Evolutionary conservation across 2,797 vertebrate genomes (phyloP).

Genomic region (Avahi laniger): DNA sequence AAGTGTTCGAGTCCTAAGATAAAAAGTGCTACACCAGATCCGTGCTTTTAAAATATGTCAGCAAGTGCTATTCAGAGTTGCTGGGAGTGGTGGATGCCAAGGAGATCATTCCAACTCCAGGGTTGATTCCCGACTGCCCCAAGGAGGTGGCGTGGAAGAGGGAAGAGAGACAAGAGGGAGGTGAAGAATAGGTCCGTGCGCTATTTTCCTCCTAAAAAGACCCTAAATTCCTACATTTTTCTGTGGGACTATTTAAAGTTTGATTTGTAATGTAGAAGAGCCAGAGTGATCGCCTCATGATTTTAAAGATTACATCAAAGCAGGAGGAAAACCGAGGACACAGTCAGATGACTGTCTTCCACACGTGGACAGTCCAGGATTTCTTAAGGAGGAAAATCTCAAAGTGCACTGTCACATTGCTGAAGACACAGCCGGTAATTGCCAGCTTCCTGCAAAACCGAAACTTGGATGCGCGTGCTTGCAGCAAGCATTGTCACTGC

Average conservation of each 20-base stretch:
- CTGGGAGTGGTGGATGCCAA: not conserved
- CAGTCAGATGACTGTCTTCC: not conserved
- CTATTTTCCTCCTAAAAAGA: not conserved
- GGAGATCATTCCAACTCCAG: not conserved
- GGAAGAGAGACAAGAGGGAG: not conserved
- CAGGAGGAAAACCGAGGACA: not conserved
- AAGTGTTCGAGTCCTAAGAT: not conserved
- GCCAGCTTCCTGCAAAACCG: slow-evolving; percentile 20
- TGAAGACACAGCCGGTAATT: not conserved
- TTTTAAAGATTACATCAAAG: not conserved
- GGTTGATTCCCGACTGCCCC: not conserved
- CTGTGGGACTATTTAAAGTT: not conserved
- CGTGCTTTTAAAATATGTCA: not conserved
- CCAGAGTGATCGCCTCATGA: not conserved
- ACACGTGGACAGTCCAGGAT: not conserved
- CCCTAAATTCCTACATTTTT: not conserved
- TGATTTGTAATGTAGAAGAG: not conserved
- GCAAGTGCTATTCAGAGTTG: not conserved
- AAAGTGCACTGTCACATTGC: not conserved
- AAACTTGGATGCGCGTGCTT: not conserved
- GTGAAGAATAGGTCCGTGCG: not conserved
- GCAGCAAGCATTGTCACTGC: not conserved
- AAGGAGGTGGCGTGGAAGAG: not conserved
- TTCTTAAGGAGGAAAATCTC: slow-evolving; percentile 13
- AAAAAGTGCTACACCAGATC: not conserved